Evolutionary conservation across 2,113 vertebrate species (phyloP), one percentile per base, ranked within the genome.

Genomic region (Vidua chalybeata): DNA sequence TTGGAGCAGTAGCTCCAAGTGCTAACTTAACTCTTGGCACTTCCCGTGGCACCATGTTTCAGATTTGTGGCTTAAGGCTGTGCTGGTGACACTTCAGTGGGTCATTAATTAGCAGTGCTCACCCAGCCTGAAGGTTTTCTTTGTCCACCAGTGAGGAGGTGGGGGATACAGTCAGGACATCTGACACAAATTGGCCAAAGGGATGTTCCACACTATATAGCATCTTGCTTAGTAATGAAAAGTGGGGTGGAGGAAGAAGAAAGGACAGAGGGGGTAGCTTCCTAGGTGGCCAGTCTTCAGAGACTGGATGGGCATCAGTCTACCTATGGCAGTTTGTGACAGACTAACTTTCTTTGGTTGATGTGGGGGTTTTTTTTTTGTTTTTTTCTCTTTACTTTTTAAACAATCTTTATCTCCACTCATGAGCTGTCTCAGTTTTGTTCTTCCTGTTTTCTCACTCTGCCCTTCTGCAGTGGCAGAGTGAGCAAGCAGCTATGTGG

Each of bases 301-400:
- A 74, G 31, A 30, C 43, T 63, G 63, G 20, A 33, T 69, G 41
- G 17, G 18, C 35, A 74, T 52, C 2, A 2, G 14, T 54, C 43
- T 84, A 14, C 35, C 43, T 46, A 2, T n/a, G 28, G 54, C 31
- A 68, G 11, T 5, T 41, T 19, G 1, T 77, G 54, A 90, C 28
- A 66, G 19, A 63, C 24, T 35, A 22, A 19, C 15, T 72, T 87
- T n/a, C 6, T 61, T 39, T 67, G 37, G 9, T 52, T 45, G 14
- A 6, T 16, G 58, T 69, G 15, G 6, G 14, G 6, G 14, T 0
- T 5, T 43, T 69, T 56, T 69, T 56, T 64, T 22, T 3, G 0
- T 1, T 1, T 13, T 68, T 77, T 39, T 81, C 46, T 59, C 27
- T 75, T 93, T 67, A 48, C 18, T 23, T 72, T 41, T 87, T 46